phyloP scores from a whole-genome alignment of 2,797 vertebrate species.

The Limnodromus scolopaceus region DNA sequence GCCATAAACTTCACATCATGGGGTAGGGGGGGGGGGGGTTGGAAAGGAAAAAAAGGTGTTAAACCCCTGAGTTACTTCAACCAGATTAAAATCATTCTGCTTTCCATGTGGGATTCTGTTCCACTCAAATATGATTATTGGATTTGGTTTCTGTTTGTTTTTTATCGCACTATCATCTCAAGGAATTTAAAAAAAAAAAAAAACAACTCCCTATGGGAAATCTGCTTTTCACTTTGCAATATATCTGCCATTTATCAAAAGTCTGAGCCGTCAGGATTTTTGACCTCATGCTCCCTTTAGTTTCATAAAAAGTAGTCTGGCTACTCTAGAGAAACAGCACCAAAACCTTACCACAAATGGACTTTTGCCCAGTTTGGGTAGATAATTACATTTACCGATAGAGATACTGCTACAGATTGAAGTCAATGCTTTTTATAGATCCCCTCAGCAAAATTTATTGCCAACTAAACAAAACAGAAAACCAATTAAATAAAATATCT shows the following conservation, averaged over 20 bases:
- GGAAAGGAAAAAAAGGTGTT: not conserved
- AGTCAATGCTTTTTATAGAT: not conserved
- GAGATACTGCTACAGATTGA: not conserved
- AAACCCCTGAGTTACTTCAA: not conserved
- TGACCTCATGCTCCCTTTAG: slow-evolving; percentile 5
- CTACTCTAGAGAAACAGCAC: not conserved
- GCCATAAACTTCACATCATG: not conserved
- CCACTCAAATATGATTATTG: not conserved
- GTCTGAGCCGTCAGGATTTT: slow-evolving; percentile 1
- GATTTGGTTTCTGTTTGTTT: slow-evolving; percentile 35
- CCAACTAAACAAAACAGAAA: not conserved
- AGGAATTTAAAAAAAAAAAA: not conserved
- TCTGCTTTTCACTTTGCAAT: slow-evolving; percentile 38
- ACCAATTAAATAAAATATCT: not conserved
- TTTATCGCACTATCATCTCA: slow-evolving; percentile 9
- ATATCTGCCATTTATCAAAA: slow-evolving; percentile 57
- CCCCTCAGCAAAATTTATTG: not conserved
- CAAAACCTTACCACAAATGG: slow-evolving; percentile 5
- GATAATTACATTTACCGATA: not conserved
- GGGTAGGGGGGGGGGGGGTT: too few relatives aligned
- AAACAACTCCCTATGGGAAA: slow-evolving; percentile 1
- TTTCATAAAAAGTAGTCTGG: not conserved
- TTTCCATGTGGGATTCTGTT: not conserved
- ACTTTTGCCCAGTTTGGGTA: not conserved
- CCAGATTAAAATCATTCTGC: not conserved